Evolutionary conservation across 2,113 vertebrate species (phyloP), one percentile per base, ranked within the genome.

Genomic region (Diadophis punctatus): DNA sequence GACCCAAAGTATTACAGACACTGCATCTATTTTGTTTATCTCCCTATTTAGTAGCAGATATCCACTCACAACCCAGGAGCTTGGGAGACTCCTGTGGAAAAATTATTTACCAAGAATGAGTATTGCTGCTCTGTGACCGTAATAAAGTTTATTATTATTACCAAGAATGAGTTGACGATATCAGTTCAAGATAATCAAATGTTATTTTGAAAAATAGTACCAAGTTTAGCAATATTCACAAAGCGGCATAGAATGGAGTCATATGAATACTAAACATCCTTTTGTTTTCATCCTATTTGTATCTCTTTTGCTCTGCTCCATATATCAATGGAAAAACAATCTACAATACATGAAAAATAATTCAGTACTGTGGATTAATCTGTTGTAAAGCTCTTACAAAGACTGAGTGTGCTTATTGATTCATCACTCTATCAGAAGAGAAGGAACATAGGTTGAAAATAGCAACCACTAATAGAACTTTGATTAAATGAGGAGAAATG

Each of bases 241-340:
- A 16, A 56, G 34, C 34, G 1, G 10, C n/a, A 52, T 46, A 43
- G 80, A 22, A 80, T 4, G 25, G 34, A 52, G 12, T 39, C n/a
- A 11, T 39, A 53, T 18, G 27, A 87, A 52, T 87, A 87, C 48
- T 87, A n/a, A 53, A 53, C n/a, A n/a, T 20, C 63, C n/a, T 84
- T 80, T 89, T 88, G 63, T 89, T 94, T 91, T 92, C 80, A 80
- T 18, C 25, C 89, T 87, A 91, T 25, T 14, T 94, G 91, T 94
- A n/a, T n/a, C 86, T 93, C 8, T 89, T 85, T 12, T 93, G 0
- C 43, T 48, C 58, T 91, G 25, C 23, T 92, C 27, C 39, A 51
- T 25, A 30, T 30, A 27, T 93, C 51, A 51, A 53, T 8, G n/a
- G 30, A 49, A 63, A 20, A 23, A 63, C 25, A 90, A 16, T 30